phyloP scores from a whole-genome alignment of 2,888 invertebrate genomes.

The Odontocolon sp. region DNA sequence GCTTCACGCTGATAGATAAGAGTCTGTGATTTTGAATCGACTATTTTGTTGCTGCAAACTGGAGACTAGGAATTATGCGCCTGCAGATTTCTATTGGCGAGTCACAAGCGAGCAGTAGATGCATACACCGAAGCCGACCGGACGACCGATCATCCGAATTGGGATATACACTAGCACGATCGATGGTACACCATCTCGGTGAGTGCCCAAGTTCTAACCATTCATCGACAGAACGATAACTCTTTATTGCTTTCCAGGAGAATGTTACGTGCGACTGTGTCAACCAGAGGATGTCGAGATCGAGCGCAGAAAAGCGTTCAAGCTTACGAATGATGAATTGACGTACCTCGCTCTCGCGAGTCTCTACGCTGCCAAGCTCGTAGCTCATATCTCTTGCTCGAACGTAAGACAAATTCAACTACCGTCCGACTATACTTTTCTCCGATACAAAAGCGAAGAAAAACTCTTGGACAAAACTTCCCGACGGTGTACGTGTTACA shows the following conservation, averaged over 20 bases:
- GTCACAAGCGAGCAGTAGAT: conserved; percentile 90
- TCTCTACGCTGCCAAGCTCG: conserved; percentile 85
- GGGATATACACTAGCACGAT: conserved; percentile 89
- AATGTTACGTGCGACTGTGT: conserved; percentile 88
- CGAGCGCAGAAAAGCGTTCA: conserved; percentile 87
- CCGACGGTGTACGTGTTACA: conserved; percentile 75
- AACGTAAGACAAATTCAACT: conserved; percentile 83
- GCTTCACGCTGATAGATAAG: conserved; percentile 92
- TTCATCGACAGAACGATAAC: neutral
- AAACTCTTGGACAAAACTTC: neutral
- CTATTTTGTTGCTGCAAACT: no score
- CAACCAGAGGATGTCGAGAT: conserved; percentile 87
- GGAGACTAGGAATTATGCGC: no score
- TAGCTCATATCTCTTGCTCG: conserved; percentile 89
- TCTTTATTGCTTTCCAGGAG: no score
- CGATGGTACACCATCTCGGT: conserved; percentile 89
- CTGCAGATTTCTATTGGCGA: conserved; percentile 88
- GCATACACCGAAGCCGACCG: conserved; percentile 91
- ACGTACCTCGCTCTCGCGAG: conserved; percentile 88
- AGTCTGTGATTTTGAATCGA: conserved; percentile 86
- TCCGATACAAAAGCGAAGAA: neutral
- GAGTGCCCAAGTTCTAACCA: no score
- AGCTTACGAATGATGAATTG: conserved; percentile 88
- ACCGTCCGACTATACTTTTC: neutral
- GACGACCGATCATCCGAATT: conserved; percentile 86